Evolutionary conservation across 2,888 invertebrate genomes (phyloP), one percentile per base, ranked within the genome.

Genomic region (Netelia fuscicornis): DNA sequence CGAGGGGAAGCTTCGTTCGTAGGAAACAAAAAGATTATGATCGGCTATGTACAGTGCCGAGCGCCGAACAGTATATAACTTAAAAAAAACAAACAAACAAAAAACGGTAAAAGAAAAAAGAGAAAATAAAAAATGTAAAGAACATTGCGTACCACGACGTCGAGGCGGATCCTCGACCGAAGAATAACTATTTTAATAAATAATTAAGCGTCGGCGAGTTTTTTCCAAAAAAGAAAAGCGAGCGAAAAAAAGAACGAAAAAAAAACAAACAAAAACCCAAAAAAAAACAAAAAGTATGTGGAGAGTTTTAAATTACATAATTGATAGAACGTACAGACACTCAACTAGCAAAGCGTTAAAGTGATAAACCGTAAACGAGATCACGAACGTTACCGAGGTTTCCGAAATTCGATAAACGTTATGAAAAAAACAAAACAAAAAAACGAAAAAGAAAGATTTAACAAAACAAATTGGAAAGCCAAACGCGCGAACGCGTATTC

Each of bases 321-420:
- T 86, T 86, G 68, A 83, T 81, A 87, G 78, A 83, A 86, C 87
- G 88, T 81, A 88, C 87, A 90, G 89, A 90, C 89, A 92, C 93
- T 92, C 92, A 91, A 92, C 85, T 91, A 93, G 91, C 93, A 93
- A 93, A 93, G 93, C 93, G 91, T 91, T 90, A 89, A 93, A 92
- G 93, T 93, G 93, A 93, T 93, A 93, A 92, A 91, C 91, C 91
- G 90, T 93, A 92, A 93, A 89, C 86, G 90, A 89, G 90, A 91
- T 91, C 88, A 87, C 88, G 86, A 87, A 88, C 86, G 89, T 89
- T 84, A 85, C 87, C 89, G 85, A 89, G 71, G 84, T 89, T 90
- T 88, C 87, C 89, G 89, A 89, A 88, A 84, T 87, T 85, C 89
- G 87, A 88, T 85, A 84, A 85, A 86, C 87, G 88, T n/a, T 52